Conservation (phyloP, 2,113 vertebrate genomes). For the Notechis scutatus region DNA sequence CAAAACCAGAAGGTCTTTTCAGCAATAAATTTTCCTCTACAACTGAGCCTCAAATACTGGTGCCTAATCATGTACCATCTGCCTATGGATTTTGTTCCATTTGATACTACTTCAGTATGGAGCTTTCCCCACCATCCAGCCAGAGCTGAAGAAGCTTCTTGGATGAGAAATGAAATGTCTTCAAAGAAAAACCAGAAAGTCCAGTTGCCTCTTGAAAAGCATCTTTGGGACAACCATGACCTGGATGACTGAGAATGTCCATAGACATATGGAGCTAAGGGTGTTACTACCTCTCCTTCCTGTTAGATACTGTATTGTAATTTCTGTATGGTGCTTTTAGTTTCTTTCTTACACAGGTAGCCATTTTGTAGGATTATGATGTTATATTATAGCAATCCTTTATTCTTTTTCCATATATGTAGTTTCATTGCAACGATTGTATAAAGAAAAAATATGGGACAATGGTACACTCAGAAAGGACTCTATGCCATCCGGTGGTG, state of each 20-base stretch:
- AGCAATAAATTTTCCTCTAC: neutral
- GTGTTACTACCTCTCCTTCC: neutral
- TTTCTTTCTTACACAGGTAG: neutral
- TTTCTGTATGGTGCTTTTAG: neutral
- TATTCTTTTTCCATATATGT: neutral
- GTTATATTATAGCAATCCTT: neutral
- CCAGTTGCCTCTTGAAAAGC: too few relatives aligned
- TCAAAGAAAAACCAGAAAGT: too few relatives aligned
- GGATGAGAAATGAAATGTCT: too few relatives aligned
- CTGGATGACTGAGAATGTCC: too few relatives aligned
- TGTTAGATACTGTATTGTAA: neutral
- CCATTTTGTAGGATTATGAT: neutral
- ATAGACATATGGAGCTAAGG: too few relatives aligned
- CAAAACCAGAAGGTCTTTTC: neutral
- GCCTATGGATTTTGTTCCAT: accelerated
- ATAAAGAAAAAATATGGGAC: neutral
- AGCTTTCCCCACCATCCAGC: too few relatives aligned
- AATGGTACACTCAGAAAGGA: neutral
- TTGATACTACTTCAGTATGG: neutral
- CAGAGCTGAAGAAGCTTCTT: too few relatives aligned
- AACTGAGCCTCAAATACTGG: neutral
- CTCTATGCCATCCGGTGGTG: neutral
- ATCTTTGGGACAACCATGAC: too few relatives aligned
- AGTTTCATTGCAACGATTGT: neutral
- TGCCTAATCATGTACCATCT: accelerated